Percentiles rank a stretch among this genome's conserved stretches.
phyloP scores from a whole-genome alignment of 1,140 invertebrate genomes.

The Apis cerana region DNA sequence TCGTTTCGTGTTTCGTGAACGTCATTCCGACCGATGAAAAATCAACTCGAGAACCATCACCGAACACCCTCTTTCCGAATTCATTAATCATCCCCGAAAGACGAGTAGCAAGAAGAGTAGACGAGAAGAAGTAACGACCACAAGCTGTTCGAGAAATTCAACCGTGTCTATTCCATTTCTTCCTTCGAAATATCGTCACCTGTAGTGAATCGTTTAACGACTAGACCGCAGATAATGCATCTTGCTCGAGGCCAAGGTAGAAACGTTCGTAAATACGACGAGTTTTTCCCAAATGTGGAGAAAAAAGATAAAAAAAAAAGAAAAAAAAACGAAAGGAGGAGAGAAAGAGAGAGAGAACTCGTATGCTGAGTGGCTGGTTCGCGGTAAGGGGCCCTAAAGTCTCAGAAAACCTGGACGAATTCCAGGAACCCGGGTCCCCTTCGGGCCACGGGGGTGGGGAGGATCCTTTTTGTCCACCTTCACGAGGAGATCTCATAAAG shows the following conservation, averaged over 20 bases:
- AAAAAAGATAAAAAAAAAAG: not conserved
- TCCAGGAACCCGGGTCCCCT: constrained; percentile 70
- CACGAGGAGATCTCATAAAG: constrained; percentile 73
- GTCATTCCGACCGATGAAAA: not conserved
- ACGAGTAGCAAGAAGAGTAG: constrained; percentile 28
- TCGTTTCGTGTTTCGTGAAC: not conserved
- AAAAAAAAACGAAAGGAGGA: not conserved
- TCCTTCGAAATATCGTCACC: constrained; percentile 1
- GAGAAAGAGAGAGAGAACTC: not conserved
- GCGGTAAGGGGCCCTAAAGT: constrained; percentile 69
- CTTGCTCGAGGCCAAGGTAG: no score
- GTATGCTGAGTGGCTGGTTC: constrained; percentile 49
- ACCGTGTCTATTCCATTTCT: not conserved
- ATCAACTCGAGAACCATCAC: not conserved
- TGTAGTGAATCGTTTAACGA: not conserved
- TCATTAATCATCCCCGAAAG: constrained; percentile 44
- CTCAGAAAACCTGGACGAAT: constrained; percentile 75
- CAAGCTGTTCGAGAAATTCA: not conserved
- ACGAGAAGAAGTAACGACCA: not conserved
- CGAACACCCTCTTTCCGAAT: not conserved
- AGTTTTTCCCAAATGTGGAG: not conserved
- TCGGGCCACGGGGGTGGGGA: not conserved
- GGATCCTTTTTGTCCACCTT: constrained; percentile 66
- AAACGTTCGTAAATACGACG: not conserved
- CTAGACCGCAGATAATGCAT: no score